These are phyloP conservation scores for Naja naja DNA, from an alignment of 2,113 vertebrate species.

Conservation along the genomic window DNA sequence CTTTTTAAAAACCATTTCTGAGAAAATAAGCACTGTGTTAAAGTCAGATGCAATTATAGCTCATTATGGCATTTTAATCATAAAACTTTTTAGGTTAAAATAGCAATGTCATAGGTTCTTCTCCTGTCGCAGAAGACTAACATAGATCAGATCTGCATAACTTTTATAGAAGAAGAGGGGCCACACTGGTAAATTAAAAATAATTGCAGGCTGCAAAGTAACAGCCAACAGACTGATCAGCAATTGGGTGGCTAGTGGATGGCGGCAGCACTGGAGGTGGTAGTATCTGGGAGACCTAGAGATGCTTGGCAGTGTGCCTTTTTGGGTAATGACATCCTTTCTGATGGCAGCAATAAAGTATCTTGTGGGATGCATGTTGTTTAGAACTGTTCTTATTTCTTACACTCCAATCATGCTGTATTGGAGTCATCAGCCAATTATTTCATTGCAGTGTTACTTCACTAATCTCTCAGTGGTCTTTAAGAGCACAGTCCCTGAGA, in stretches of 20 bases:
- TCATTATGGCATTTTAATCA: neutral
- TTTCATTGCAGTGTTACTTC: neutral
- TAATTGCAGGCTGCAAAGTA: neutral
- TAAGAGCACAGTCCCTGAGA: neutral
- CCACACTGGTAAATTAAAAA: neutral
- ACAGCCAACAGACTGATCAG: neutral
- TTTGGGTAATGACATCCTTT: neutral
- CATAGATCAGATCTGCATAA: neutral
- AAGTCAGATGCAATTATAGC: neutral
- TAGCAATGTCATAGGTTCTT: neutral
- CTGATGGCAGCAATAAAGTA: neutral
- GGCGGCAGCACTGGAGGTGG: neutral
- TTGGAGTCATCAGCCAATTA: neutral
- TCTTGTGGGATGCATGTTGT: neutral
- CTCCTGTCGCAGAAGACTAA: neutral
- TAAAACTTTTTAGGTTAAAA: neutral
- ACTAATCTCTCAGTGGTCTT: neutral
- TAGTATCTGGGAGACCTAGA: neutral
- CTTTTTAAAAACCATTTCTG: neutral
- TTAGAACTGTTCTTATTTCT: neutral
- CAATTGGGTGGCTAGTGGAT: neutral
- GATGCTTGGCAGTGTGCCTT: neutral
- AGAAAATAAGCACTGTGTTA: neutral
- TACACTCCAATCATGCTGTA: neutral
- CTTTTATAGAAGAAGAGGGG: neutral